Percentiles rank a stretch among this genome's conserved stretches.
Evolutionary conservation across 2,888 invertebrate genomes (phyloP).

Genomic region (Epistrophe eligans): DNA sequence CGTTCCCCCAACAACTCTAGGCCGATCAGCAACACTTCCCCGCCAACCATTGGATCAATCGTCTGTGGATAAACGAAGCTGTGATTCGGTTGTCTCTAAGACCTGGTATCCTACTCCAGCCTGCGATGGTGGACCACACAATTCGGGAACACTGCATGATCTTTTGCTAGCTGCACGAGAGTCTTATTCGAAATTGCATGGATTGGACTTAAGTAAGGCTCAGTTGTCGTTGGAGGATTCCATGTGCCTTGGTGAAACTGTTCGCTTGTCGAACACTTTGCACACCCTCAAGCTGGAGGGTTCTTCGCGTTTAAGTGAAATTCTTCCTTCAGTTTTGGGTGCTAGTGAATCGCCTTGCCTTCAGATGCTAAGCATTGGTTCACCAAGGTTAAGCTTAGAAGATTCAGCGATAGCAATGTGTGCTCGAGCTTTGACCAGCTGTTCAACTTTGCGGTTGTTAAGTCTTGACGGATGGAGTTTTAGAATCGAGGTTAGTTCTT

Average conservation of each 20-base stretch:
- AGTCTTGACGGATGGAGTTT: constrained; percentile 86
- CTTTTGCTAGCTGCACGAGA: constrained; percentile 83
- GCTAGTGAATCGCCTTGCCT: constrained; percentile 85
- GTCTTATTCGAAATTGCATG: constrained; percentile 85
- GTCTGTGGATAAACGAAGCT: constrained; percentile 84
- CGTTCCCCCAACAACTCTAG: constrained; percentile 84
- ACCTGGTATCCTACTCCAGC: constrained; percentile 85
- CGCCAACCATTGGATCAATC: constrained; percentile 84
- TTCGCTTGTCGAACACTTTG: constrained; percentile 84
- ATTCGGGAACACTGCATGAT: constrained; percentile 80
- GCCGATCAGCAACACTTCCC: constrained; percentile 84
- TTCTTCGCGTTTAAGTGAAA: constrained; percentile 85
- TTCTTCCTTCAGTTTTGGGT: constrained; percentile 85
- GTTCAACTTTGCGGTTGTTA: constrained; percentile 84
- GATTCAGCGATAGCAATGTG: constrained; percentile 83
- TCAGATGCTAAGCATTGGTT: constrained; percentile 85
- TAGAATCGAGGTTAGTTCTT: constrained; percentile 84
- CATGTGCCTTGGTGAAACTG: constrained; percentile 85
- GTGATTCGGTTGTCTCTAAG: constrained; percentile 85
- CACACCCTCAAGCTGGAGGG: constrained; percentile 85
- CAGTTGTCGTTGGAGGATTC: constrained; percentile 85
- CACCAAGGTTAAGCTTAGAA: constrained; percentile 85
- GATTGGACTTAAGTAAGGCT: constrained; percentile 86
- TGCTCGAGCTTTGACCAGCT: constrained; percentile 81
- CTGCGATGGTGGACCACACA: constrained; percentile 84